Percentiles rank a stretch among this genome's conserved stretches.
These are phyloP conservation scores for Melanotus villosus DNA, from an alignment of 2,888 invertebrate genomes.

Conservation along the genomic window DNA sequence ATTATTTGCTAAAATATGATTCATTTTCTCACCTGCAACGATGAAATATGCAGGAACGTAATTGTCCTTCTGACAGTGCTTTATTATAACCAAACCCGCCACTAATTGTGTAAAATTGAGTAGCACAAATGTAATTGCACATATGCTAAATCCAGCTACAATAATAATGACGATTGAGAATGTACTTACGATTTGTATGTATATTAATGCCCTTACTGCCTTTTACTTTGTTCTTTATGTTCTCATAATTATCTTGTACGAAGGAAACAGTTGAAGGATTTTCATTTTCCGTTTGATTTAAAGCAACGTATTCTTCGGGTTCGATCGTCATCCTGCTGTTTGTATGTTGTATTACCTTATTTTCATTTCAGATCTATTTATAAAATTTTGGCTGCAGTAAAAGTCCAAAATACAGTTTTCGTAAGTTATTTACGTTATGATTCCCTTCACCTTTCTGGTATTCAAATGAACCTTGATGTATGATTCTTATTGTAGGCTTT, in stretches of 20 bases:
- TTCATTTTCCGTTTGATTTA: slow-evolving; percentile 38
- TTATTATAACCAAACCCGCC: slow-evolving; percentile 12
- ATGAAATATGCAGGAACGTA: slow-evolving; percentile 39
- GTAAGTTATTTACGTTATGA: not conserved
- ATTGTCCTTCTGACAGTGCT: slow-evolving; percentile 22
- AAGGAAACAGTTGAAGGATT: slow-evolving; percentile 36
- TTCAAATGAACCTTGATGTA: too few species aligned
- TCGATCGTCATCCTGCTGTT: slow-evolving; percentile 30
- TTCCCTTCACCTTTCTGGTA: too few species aligned
- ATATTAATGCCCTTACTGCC: slow-evolving; percentile 7
- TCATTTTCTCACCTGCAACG: slow-evolving; percentile 24
- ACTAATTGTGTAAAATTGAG: slow-evolving; percentile 17
- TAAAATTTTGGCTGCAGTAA: not conserved
- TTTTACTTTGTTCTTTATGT: slow-evolving; percentile 31
- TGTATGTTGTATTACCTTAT: not conserved
- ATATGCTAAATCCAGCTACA: slow-evolving; percentile 30
- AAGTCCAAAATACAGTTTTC: slow-evolving; percentile 1
- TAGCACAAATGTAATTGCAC: slow-evolving; percentile 5
- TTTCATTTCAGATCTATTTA: slow-evolving; percentile 15
- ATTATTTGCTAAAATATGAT: not conserved
- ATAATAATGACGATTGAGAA: not conserved
- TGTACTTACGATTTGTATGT: not conserved
- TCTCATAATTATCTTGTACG: slow-evolving; percentile 35
- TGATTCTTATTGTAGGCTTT: too few species aligned
- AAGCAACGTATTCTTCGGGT: slow-evolving; percentile 35